These are phyloP conservation scores for Oncorhynchus mykiss DNA, from an alignment of 2,113 vertebrate genomes.

Conservation along the genomic window DNA sequence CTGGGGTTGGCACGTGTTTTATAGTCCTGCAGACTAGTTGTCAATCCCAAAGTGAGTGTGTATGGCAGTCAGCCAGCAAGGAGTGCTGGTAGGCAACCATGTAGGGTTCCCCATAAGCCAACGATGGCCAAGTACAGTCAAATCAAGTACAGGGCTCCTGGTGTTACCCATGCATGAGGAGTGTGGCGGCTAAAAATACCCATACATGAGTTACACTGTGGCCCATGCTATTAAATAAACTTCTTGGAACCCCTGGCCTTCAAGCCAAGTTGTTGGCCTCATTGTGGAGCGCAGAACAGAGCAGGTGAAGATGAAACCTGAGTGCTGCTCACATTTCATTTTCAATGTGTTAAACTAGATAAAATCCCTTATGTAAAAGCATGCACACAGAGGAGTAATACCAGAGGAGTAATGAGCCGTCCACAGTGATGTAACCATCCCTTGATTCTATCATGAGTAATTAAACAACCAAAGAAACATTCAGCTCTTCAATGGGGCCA, in stretches of 20 bases:
- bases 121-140: background rate
- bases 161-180: slow-evolving; percentile 1
- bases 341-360: background rate
- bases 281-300: background rate
- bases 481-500: too few species aligned
- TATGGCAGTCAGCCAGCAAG: background rate
- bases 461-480: slow-evolving; percentile 44
- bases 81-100: background rate
- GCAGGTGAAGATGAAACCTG: background rate
- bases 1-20: background rate
- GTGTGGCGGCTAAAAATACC: background rate
- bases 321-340: background rate
- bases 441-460: slow-evolving; percentile 45
- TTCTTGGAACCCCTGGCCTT: background rate
- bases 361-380: slow-evolving; percentile 46
- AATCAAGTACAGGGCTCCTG: background rate
- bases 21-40: background rate
- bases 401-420: slow-evolving; percentile 55
- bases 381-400: slow-evolving; percentile 46
- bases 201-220: background rate
- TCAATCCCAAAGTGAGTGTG: background rate
- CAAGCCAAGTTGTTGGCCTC: background rate
- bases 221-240: background rate
- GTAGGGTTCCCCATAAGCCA: background rate
- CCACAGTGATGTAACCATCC: slow-evolving; percentile 50